phyloP scores from a whole-genome alignment of 2,888 invertebrate genomes.

The Theretra japonica region DNA sequence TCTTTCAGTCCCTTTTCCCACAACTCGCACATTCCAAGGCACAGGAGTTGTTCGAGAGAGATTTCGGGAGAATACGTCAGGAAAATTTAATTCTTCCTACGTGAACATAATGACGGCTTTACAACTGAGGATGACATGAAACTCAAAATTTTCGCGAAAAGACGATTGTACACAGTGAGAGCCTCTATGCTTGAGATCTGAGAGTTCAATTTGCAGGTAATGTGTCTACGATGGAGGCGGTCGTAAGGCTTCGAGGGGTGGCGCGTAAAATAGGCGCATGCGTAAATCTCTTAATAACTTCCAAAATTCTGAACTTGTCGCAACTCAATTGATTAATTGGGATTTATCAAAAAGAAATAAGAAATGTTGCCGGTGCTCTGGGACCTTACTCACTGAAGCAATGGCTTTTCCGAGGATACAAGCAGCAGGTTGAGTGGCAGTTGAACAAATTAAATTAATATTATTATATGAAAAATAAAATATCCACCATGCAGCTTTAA shows the following conservation, averaged over 20 bases:
- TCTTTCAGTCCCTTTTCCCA: constrained; percentile 50
- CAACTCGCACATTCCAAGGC: constrained; percentile 37
- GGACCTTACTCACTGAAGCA: not conserved
- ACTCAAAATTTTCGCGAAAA: constrained; percentile 67
- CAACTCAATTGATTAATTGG: constrained; percentile 30
- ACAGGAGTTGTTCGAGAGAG: constrained; percentile 54
- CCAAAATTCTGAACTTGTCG: constrained; percentile 66
- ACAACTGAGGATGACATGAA: constrained; percentile 72
- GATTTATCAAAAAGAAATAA: constrained; percentile 26
- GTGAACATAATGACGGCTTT: constrained; percentile 80
- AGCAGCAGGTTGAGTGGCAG: not conserved
- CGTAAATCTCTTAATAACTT: constrained; percentile 73
- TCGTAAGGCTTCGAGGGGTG: constrained; percentile 83
- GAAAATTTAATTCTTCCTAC: constrained; percentile 79
- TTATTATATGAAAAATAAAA: too few relatives aligned
- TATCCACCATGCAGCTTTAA: too few relatives aligned
- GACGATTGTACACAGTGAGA: constrained; percentile 54
- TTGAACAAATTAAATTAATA: not conserved
- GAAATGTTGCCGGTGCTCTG: not conserved
- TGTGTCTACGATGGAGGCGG: constrained; percentile 73
- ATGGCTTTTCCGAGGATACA: not conserved
- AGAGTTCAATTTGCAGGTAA: constrained; percentile 76
- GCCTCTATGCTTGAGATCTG: constrained; percentile 62
- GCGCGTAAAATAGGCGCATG: constrained; percentile 82
- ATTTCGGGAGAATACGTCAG: constrained; percentile 65